These are phyloP conservation scores for Athalia cordata DNA, from an alignment of 2,888 invertebrate species.

Conservation along the genomic window DNA sequence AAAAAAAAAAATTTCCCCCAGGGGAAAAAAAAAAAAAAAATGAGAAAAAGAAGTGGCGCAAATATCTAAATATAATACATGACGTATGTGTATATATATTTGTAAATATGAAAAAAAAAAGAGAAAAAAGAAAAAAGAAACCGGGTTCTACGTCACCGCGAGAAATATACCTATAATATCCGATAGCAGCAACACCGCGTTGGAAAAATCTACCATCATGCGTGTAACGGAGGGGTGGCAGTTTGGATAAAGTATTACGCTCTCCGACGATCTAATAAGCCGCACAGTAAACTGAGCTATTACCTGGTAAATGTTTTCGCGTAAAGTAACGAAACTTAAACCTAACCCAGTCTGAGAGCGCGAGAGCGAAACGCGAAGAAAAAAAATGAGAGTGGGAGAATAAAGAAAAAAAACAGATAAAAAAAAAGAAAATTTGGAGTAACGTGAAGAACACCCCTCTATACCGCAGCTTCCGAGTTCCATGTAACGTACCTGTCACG, in stretches of 20 bases:
- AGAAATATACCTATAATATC: conserved; percentile 24
- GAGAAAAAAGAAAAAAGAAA: background rate
- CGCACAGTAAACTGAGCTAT: conserved; percentile 40
- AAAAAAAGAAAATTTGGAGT: no score
- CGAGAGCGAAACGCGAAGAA: no score
- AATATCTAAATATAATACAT: no score
- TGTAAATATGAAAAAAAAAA: background rate
- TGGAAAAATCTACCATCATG: background rate
- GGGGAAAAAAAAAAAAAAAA: background rate
- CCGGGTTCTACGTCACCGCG: background rate
- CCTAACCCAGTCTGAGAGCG: background rate
- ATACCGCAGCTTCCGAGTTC: no score
- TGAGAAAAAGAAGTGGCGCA: background rate
- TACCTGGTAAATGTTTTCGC: conserved; percentile 40
- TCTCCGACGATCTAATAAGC: conserved; percentile 43
- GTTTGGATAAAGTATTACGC: conserved; percentile 42
- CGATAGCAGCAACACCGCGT: background rate
- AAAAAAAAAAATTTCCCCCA: background rate
- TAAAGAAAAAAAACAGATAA: no score
- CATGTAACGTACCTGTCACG: no score
- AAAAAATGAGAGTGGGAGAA: no score
- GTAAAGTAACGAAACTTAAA: background rate
- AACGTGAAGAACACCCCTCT: no score
- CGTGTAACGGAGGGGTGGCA: background rate
- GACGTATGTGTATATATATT: background rate